These are phyloP conservation scores for Alloplasta piceator DNA, from an alignment of 2,888 invertebrate genomes.

Conservation along the genomic window DNA sequence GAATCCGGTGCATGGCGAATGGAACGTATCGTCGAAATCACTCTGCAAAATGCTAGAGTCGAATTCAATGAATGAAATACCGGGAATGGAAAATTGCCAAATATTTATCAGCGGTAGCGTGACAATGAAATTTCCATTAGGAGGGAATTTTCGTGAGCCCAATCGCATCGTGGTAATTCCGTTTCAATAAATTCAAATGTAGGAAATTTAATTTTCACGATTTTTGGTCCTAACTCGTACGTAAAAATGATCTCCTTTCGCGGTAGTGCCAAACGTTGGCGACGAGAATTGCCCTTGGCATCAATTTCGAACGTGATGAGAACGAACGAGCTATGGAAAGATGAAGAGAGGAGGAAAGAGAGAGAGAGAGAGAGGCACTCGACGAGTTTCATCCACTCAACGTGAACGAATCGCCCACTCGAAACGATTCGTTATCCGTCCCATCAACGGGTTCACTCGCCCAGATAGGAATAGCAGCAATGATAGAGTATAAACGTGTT, in stretches of 20 bases:
- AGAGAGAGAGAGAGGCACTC: slow-evolving; percentile 19
- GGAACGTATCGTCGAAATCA: too few species aligned
- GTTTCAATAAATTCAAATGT: neutral
- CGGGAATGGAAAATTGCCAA: neutral
- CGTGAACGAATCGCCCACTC: slow-evolving; percentile 72
- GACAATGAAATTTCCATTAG: too few species aligned
- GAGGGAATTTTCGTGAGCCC: too few species aligned
- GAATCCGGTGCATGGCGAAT: too few species aligned
- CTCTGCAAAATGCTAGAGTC: neutral
- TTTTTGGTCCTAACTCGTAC: neutral
- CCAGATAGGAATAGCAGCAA: slow-evolving; percentile 63
- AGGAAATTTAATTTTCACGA: slow-evolving; percentile 1
- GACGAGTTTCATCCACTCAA: slow-evolving; percentile 52
- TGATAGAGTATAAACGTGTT: slow-evolving; percentile 9
- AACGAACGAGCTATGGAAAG: slow-evolving; percentile 18
- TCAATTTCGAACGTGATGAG: slow-evolving; percentile 65
- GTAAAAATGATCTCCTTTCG: too few species aligned
- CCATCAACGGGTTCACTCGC: slow-evolving; percentile 66
- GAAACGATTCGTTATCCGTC: slow-evolving; percentile 72
- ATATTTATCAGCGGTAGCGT: neutral
- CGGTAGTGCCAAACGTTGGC: too few species aligned
- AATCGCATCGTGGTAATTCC: too few species aligned
- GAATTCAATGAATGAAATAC: neutral
- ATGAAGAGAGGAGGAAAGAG: too few species aligned
- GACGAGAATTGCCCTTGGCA: slow-evolving; percentile 68